These are phyloP conservation scores for Erebia epiphron DNA, from an alignment of 2,888 invertebrate species.

Conservation along the genomic window DNA sequence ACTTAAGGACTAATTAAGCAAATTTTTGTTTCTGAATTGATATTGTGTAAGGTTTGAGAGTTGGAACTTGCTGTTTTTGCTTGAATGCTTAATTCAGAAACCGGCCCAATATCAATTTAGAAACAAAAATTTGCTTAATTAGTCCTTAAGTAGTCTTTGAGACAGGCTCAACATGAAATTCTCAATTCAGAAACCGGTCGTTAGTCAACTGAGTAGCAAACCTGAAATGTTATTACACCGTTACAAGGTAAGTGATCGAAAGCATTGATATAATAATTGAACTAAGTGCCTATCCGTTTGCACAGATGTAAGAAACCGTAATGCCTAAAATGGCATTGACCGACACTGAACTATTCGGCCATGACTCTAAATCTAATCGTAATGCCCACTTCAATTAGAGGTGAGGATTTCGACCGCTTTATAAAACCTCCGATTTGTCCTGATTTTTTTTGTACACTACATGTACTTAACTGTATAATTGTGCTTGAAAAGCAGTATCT, in stretches of 20 bases:
- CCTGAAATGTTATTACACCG: conserved; percentile 2
- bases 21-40: no score
- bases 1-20: no score
- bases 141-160: no score
- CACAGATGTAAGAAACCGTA: conserved; percentile 26
- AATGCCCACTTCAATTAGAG: conserved; percentile 16
- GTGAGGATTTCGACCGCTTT: conserved; percentile 4
- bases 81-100: no score
- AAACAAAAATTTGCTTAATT: no score
- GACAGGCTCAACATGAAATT: no score
- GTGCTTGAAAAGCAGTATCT: no score
- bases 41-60: no score
- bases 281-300: background rate
- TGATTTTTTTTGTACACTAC: conserved; percentile 7
- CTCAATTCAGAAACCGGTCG: no score
- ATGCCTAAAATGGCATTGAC: conserved; percentile 43
- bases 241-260: conserved; percentile 2
- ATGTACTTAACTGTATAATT: background rate
- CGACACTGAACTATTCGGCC: conserved; percentile 41
- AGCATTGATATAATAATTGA: conserved; percentile 1
- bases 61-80: no score
- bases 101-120: no score
- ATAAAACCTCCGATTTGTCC: conserved; percentile 11
- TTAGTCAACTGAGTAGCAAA: background rate
- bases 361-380: conserved; percentile 44